Evolutionary conservation across 2,113 vertebrate genomes (phyloP).

Genomic region (Rhea americana): DNA sequence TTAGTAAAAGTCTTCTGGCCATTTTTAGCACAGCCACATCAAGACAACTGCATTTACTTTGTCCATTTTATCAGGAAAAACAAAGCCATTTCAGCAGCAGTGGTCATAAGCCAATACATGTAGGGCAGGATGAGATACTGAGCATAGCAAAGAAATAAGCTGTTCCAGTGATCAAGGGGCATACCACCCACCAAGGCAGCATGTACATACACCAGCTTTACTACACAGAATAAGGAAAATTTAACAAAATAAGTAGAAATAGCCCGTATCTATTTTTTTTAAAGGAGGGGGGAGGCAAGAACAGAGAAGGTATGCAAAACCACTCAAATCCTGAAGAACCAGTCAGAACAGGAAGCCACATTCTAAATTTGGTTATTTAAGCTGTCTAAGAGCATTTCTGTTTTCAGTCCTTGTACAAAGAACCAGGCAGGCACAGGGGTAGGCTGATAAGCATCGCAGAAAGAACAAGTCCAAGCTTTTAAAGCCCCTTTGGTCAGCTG

Average conservation of each 20-base stretch:
- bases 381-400: constrained; percentile 63
- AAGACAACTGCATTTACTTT: neutral
- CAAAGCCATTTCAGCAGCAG: constrained; percentile 6
- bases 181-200: constrained; percentile 43
- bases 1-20: neutral
- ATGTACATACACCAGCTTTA: neutral
- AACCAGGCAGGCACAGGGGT: neutral
- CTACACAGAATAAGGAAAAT: neutral
- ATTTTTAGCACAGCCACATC: neutral
- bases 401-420: constrained; percentile 56
- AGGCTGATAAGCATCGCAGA: constrained; percentile 43
- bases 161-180: constrained; percentile 12
- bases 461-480: constrained; percentile 46
- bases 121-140: neutral
- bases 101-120: neutral
- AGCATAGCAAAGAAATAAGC: neutral
- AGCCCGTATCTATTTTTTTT: neutral
- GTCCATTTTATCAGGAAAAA: neutral
- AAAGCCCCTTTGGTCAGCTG: constrained; percentile 28
- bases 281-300: neutral
- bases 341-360: constrained; percentile 62
- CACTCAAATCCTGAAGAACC: constrained; percentile 60
- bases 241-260: constrained; percentile 3
- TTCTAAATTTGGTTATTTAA: constrained; percentile 67
- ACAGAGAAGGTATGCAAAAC: constrained; percentile 48